Evolutionary conservation across 2,888 invertebrate species (phyloP).

Genomic region (Drosophila borborema): DNA sequence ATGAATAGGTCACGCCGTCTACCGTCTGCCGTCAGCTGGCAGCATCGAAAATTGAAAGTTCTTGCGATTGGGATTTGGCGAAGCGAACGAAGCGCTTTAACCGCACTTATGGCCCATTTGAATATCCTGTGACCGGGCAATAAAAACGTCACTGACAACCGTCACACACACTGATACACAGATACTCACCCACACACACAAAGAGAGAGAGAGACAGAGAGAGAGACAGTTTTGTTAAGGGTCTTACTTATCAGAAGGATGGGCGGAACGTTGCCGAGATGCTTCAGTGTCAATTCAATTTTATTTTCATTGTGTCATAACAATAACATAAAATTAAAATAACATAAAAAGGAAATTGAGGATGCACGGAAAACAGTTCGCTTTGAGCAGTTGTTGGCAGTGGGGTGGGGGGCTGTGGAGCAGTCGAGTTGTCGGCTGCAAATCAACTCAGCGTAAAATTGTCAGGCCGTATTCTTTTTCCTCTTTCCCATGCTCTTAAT

Average conservation of each 20-base stretch:
- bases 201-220: slow-evolving; percentile 1
- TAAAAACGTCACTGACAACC: slow-evolving; percentile 84
- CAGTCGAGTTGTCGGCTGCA: slow-evolving; percentile 53
- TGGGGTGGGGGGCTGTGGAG: background rate
- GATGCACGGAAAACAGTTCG: slow-evolving; percentile 61
- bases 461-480: slow-evolving; percentile 53
- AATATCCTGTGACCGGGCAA: slow-evolving; percentile 82
- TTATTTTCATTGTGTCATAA: slow-evolving; percentile 86
- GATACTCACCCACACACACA: background rate
- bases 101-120: slow-evolving; percentile 80
- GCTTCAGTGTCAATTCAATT: slow-evolving; percentile 85
- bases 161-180: slow-evolving; percentile 46
- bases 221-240: slow-evolving; percentile 36
- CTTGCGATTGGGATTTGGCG: slow-evolving; percentile 72
- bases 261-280: slow-evolving; percentile 38
- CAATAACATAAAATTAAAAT: slow-evolving; percentile 86
- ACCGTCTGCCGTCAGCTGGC: slow-evolving; percentile 76
- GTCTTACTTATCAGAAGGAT: slow-evolving; percentile 55
- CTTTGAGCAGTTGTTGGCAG: slow-evolving; percentile 2
- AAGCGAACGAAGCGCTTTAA: slow-evolving; percentile 78
- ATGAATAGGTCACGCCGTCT: slow-evolving; percentile 69
- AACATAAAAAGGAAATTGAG: slow-evolving; percentile 85
- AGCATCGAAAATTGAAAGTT: slow-evolving; percentile 79
- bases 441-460: slow-evolving; percentile 83
- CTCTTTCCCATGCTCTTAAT: slow-evolving; percentile 12